Conservation (phyloP, 2,113 vertebrate species). For the Labrus mixtus region DNA sequence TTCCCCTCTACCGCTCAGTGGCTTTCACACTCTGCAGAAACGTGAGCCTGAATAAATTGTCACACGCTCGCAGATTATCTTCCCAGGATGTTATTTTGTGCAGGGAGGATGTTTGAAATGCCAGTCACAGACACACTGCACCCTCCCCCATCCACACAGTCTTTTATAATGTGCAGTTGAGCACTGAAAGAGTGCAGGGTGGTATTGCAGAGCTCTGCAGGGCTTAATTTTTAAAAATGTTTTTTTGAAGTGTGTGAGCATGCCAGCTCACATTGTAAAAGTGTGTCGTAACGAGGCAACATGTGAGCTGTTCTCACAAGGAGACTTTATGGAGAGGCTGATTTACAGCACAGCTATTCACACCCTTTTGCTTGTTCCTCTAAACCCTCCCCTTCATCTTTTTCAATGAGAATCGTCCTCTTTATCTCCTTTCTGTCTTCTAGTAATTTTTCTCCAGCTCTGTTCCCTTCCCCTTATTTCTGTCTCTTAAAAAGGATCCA, state of each 20-base stretch:
- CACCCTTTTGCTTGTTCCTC: slow-evolving; percentile 56
- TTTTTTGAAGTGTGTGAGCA: slow-evolving; percentile 52
- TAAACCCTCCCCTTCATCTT: slow-evolving; percentile 53
- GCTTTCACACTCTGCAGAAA: slow-evolving; percentile 79
- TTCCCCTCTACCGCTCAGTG: slow-evolving; percentile 67
- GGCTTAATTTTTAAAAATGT: slow-evolving; percentile 36
- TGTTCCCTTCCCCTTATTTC: slow-evolving; percentile 29
- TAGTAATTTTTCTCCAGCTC: slow-evolving; percentile 19
- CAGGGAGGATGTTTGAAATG: slow-evolving; percentile 83
- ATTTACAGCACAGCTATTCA: slow-evolving; percentile 75
- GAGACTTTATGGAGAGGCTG: slow-evolving; percentile 63
- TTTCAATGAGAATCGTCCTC: slow-evolving; percentile 58
- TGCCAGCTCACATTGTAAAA: slow-evolving; percentile 56
- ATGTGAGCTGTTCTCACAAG: slow-evolving; percentile 63
- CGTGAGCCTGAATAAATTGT: slow-evolving; percentile 84
- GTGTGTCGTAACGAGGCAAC: slow-evolving; percentile 65
- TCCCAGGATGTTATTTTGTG: slow-evolving; percentile 83
- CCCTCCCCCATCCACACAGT: slow-evolving; percentile 60
- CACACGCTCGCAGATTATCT: slow-evolving; percentile 81
- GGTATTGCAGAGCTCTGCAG: slow-evolving; percentile 64
- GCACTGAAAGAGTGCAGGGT: slow-evolving; percentile 64
- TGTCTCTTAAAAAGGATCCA: slow-evolving; percentile 26
- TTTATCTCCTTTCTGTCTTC: slow-evolving; percentile 52
- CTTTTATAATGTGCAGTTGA: slow-evolving; percentile 69
- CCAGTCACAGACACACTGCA: slow-evolving; percentile 75